Percentiles rank a stretch among this genome's conserved stretches.
Conservation (phyloP, 2,797 vertebrate genomes). For the Hafferia zeledoni region DNA sequence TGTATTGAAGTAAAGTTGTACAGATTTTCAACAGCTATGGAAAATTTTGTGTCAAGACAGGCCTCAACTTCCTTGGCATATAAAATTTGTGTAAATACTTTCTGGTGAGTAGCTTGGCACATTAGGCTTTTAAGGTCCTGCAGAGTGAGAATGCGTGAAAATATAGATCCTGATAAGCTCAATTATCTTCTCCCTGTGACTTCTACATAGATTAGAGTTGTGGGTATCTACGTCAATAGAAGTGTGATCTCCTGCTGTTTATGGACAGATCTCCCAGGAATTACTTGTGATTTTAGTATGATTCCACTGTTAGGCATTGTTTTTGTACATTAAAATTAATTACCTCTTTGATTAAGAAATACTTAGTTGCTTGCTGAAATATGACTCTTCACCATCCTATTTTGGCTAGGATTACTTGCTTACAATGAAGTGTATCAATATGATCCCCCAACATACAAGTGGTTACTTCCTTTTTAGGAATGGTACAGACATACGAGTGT, state of each 20-base stretch:
- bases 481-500: not conserved
- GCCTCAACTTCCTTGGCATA: not conserved
- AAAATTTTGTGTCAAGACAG: not conserved
- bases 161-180: not conserved
- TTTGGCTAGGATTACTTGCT: not conserved
- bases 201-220: not conserved
- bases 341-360: not conserved
- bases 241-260: not conserved
- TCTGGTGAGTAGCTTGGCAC: not conserved
- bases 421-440: not conserved
- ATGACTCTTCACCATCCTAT: not conserved
- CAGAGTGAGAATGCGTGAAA: not conserved
- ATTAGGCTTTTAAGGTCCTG: not conserved
- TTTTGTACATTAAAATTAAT: not conserved
- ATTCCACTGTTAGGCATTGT: not conserved
- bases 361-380: not conserved
- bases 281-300: not conserved
- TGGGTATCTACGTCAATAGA: not conserved
- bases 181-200: not conserved
- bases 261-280: not conserved
- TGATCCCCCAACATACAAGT: not conserved
- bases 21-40: not conserved
- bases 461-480: not conserved
- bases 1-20: not conserved
- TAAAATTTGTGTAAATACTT: not conserved